phyloP scores from a whole-genome alignment of 2,797 vertebrate genomes.

The Peromyscus eremicus region DNA sequence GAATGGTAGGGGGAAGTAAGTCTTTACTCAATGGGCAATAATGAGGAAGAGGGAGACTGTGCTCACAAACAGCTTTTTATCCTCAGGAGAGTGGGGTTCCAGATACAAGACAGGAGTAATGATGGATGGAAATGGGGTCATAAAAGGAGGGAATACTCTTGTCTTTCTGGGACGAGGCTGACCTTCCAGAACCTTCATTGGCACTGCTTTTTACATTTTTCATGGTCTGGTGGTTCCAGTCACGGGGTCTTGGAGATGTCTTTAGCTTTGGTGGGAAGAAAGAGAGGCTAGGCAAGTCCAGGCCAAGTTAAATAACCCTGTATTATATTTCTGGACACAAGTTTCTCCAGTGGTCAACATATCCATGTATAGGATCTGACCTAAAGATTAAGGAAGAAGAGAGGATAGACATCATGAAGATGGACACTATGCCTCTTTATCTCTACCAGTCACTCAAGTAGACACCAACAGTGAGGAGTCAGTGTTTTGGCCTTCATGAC shows the following conservation, averaged over 20 bases:
- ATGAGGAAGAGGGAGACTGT: neutral
- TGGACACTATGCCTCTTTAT: neutral
- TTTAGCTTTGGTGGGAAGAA: neutral
- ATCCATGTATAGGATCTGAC: neutral
- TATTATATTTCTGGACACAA: neutral
- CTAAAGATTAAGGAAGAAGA: neutral
- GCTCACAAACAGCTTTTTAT: neutral
- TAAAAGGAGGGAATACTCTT: neutral
- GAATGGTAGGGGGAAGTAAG: neutral
- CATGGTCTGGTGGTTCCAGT: neutral
- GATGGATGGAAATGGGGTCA: neutral
- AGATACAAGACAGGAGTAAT: neutral
- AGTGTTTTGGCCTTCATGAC: neutral
- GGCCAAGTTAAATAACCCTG: neutral
- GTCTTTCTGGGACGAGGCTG: neutral
- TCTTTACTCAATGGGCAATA: neutral
- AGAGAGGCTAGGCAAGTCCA: neutral
- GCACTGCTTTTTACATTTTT: neutral
- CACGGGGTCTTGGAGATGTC: neutral
- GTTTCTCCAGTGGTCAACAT: neutral
- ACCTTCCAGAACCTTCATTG: neutral
- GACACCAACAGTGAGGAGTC: neutral
- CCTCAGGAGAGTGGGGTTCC: neutral
- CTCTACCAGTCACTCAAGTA: neutral
- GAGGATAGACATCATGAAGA: neutral